phyloP scores from a whole-genome alignment of 2,797 vertebrate genomes.

The Allobates femoralis region DNA sequence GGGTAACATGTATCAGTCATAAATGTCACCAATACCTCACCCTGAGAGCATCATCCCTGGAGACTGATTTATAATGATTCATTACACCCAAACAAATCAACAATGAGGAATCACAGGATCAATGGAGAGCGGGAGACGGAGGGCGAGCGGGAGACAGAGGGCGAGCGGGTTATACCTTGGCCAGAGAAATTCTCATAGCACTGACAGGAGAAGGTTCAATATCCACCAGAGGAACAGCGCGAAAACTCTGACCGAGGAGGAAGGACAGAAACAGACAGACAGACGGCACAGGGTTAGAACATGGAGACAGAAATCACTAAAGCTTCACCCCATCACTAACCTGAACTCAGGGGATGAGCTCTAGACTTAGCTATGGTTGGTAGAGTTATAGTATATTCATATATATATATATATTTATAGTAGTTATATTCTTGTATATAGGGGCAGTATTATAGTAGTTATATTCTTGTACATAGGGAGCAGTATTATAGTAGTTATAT shows the following conservation, averaged over 20 bases:
- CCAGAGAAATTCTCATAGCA: constrained; percentile 99
- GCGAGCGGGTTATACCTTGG: constrained; percentile 83
- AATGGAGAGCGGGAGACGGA: not conserved
- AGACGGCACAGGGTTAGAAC: constrained; percentile 75
- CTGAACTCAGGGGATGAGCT: not conserved
- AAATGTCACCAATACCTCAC: too few relatives aligned
- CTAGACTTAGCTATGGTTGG: not conserved
- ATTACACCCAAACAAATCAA: too few relatives aligned
- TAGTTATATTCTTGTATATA: constrained; percentile 13
- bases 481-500: constrained; percentile 12
- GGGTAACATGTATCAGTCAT: too few relatives aligned
- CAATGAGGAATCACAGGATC: not conserved
- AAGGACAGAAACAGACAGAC: constrained; percentile 67
- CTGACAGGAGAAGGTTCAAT: constrained; percentile 98
- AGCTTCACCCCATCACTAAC: not conserved
- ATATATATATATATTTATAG: not conserved
- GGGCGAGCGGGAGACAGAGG: constrained; percentile 9
- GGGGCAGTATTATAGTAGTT: not conserved
- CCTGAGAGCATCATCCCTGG: too few relatives aligned
- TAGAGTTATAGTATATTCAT: too few relatives aligned
- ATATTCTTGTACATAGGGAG: not conserved
- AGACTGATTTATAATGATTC: too few relatives aligned
- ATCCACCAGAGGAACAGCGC: constrained; percentile 95
- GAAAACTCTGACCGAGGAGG: constrained; percentile 86
- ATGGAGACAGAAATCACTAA: not conserved